Evolutionary conservation across 2,797 vertebrate species (phyloP).

Genomic region (Leptodactylus fallax): DNA sequence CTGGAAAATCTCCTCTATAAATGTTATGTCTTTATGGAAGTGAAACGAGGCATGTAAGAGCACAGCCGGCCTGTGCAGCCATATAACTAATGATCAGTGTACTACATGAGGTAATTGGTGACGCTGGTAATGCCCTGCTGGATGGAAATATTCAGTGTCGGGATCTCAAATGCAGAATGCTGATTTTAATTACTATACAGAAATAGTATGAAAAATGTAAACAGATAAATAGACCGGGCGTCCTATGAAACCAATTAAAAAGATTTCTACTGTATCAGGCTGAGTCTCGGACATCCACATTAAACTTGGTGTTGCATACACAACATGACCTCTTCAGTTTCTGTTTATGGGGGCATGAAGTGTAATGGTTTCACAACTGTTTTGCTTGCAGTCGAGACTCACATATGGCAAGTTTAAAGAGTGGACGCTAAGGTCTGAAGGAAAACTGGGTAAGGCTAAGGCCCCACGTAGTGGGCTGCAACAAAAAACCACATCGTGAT

Average conservation of each 20-base stretch:
- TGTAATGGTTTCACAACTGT: too few relatives aligned
- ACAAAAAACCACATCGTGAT: too few relatives aligned
- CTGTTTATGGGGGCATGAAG: too few relatives aligned
- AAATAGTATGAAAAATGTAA: background rate
- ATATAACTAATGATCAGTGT: constrained; percentile 17
- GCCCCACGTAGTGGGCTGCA: too few relatives aligned
- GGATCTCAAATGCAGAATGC: background rate
- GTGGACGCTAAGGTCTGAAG: too few relatives aligned
- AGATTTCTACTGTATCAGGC: background rate
- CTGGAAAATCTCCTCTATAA: constrained; percentile 23
- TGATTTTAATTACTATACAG: background rate
- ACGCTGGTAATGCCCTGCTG: constrained; percentile 6
- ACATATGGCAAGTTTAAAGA: too few relatives aligned
- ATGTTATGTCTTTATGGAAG: background rate
- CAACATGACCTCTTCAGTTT: too few relatives aligned
- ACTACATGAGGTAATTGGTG: constrained; percentile 8
- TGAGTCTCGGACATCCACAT: too few relatives aligned
- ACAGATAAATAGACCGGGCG: background rate
- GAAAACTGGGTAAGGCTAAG: too few relatives aligned
- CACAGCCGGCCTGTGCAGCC: background rate
- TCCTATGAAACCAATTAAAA: background rate
- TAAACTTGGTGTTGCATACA: too few relatives aligned
- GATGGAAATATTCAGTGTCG: background rate
- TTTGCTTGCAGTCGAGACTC: too few relatives aligned
- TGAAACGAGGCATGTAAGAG: constrained; percentile 13